Base-by-base conservation (phyloP, 2,888 invertebrate genomes). In the Choristoneura rosaceana region DNA sequence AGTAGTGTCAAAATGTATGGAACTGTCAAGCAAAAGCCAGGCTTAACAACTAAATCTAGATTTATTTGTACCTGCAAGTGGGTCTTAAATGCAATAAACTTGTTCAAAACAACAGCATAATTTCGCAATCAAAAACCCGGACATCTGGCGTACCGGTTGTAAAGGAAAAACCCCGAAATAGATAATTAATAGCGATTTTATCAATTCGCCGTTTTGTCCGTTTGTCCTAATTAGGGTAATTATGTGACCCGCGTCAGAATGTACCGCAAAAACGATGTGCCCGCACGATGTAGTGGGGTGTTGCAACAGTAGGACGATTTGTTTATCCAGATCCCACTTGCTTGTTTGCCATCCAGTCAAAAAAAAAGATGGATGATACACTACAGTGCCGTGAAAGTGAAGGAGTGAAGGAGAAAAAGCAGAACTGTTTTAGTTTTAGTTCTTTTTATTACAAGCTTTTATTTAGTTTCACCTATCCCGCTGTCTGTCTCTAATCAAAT, bases 151-250 rank as follows among this genome's bases (percentile, higher is more conserved):
- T 15, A 41, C 68, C 64, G 52, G 60, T 55, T 55, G 25, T 8
- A n/a, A 41, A 50, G 60, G 64, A 50, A 52, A 52, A 67, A 52
- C 33, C 15, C 68, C 14, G 50, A 50, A 58, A 69, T 69, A 64
- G 68, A 63, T 73, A 60, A 73, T 73, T 73, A 73, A 64, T 69
- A 64, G 64, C 74, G 70, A 74, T 74, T 71, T 71, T 74, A 70
- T 74, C 74, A 74, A 74, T 74, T 71, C 67, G 62, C 67, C 74
- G 58, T 74, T 67, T 67, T 67, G 67, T 69, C 62, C 73, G 69
- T 59, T 73, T 68, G 58, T 47, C 62, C 63, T 75, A 75, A 75
- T 73, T 74, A 64, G 52, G 43, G 58, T 73, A 73, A 75, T 75
- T 75, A 70, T 67, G 60, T 67, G 70, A 75, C 74, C 73, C 73